phyloP scores from a whole-genome alignment of 2,113 vertebrate species.

The Chrysemys picta region DNA sequence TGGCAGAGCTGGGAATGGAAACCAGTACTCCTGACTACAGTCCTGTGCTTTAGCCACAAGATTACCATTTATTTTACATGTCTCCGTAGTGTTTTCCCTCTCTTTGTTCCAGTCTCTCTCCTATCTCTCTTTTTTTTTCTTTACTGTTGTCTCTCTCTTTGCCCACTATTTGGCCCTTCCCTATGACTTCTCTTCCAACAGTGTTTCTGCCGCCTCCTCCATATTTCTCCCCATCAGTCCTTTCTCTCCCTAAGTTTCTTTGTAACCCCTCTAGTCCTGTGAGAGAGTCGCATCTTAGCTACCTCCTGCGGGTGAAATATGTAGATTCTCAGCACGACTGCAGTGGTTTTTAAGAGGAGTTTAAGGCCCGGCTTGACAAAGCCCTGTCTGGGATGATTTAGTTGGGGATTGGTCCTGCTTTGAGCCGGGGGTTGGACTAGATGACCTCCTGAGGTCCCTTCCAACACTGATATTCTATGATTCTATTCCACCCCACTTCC shows the following conservation, averaged over 20 bases:
- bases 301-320: not conserved
- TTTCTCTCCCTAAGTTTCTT: not conserved
- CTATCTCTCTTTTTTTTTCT: not conserved
- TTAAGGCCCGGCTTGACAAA: too few relatives aligned
- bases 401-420: too few relatives aligned
- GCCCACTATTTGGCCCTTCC: not conserved
- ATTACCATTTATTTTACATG: slow-evolving; percentile 2
- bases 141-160: slow-evolving; percentile 6
- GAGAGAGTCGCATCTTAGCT: slow-evolving; percentile 3
- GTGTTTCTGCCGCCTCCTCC: not conserved
- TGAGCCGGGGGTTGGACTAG: too few relatives aligned
- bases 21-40: not conserved
- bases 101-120: not conserved
- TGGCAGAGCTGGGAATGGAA: too few relatives aligned
- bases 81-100: not conserved
- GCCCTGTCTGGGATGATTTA: too few relatives aligned
- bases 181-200: not conserved
- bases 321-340: not conserved
- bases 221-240: not conserved
- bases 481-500: not conserved
- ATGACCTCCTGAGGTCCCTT: too few relatives aligned
- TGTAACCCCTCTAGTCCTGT: not conserved
- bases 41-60: not conserved
- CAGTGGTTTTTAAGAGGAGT: too few relatives aligned
- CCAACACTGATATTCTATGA: too few relatives aligned